phyloP scores from a whole-genome alignment of 1,140 invertebrate genomes.

The Camponotus vicinus region DNA sequence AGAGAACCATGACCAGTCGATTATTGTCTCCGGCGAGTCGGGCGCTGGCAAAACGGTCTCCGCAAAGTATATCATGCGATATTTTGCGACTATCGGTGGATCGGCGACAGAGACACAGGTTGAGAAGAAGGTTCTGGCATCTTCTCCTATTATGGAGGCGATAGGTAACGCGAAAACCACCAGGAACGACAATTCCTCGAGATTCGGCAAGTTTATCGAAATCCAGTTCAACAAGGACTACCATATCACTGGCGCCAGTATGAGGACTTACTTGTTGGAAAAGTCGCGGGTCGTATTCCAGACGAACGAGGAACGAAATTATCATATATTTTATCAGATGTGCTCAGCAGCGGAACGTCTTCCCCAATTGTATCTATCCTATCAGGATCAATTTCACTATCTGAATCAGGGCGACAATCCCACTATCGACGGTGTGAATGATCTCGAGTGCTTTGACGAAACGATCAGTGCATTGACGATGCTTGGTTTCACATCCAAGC shows the following conservation, averaged over 20 bases:
- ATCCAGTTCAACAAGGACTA: slow-evolving; percentile 96
- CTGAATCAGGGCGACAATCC: slow-evolving; percentile 95
- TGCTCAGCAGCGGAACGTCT: slow-evolving; percentile 92
- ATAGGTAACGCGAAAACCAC: slow-evolving; percentile 99
- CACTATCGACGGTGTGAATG: slow-evolving; percentile 94
- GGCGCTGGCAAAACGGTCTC: slow-evolving; percentile 99
- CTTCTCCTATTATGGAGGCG: slow-evolving; percentile 99
- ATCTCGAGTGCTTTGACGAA: slow-evolving; percentile 91
- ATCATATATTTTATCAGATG: slow-evolving; percentile 99
- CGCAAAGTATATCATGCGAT: slow-evolving; percentile 99
- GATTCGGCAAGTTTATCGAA: slow-evolving; percentile 98
- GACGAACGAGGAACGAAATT: slow-evolving; percentile 96
- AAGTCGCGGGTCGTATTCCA: slow-evolving; percentile 98
- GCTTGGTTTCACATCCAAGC: slow-evolving; percentile 92
- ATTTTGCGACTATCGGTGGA: slow-evolving; percentile 98
- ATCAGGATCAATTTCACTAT: slow-evolving; percentile 93
- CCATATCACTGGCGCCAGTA: slow-evolving; percentile 97
- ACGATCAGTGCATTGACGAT: slow-evolving; percentile 91
- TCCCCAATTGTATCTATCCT: slow-evolving; percentile 91
- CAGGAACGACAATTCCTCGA: slow-evolving; percentile 98
- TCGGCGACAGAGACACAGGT: slow-evolving; percentile 96
- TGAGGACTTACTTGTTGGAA: slow-evolving; percentile 99
- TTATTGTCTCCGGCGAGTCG: slow-evolving; percentile 99
- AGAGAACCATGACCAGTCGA: slow-evolving; percentile 97
- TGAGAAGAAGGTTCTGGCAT: slow-evolving; percentile 98